phyloP scores from a whole-genome alignment of 1,140 invertebrate genomes.

The Dysdera silvatica region DNA sequence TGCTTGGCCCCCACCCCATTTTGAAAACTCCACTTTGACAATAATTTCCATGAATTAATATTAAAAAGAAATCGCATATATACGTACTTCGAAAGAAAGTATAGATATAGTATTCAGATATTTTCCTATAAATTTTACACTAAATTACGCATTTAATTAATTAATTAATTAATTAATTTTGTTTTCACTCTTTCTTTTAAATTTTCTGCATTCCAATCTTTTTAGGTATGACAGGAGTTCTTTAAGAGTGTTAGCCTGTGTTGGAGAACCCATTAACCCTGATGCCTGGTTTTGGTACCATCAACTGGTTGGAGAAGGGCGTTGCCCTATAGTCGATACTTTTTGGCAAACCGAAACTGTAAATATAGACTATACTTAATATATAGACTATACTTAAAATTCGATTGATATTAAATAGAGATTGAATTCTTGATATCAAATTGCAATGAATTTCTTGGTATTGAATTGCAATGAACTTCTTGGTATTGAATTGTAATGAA shows the following conservation, averaged over 20 bases:
- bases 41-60: too few relatives aligned
- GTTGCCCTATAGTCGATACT: constrained; percentile 86
- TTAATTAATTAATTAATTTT: background rate
- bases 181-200: background rate
- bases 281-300: constrained; percentile 99
- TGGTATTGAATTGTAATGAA: too few relatives aligned
- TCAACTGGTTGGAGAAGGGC: constrained; percentile 61
- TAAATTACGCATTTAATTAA: background rate
- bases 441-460: too few relatives aligned
- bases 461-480: too few relatives aligned
- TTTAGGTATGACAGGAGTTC: constrained; percentile 53
- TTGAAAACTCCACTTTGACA: too few relatives aligned
- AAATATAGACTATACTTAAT: background rate
- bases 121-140: background rate
- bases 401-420: too few relatives aligned
- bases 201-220: background rate
- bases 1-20: too few relatives aligned
- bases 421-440: too few relatives aligned
- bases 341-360: constrained; percentile 98
- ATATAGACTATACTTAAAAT: background rate
- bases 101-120: too few relatives aligned
- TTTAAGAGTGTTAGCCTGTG: constrained; percentile 80
- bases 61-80: too few relatives aligned
- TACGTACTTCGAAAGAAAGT: too few relatives aligned
- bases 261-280: constrained; percentile 94